Evolutionary conservation across 2,797 vertebrate species (phyloP).

Genomic region (Sebastes cheni): DNA sequence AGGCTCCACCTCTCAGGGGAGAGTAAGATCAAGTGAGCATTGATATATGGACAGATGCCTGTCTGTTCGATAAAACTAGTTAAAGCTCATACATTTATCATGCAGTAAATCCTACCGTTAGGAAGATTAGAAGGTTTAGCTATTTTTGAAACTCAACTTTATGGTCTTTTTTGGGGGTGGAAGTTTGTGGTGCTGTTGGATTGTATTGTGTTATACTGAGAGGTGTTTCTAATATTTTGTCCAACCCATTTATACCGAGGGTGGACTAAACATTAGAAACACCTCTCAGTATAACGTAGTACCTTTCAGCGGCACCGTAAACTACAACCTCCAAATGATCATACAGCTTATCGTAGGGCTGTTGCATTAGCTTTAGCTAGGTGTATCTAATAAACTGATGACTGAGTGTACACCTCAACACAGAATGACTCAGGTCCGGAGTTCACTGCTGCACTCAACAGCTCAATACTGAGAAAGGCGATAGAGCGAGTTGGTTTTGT

Average conservation of each 20-base stretch:
- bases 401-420: neutral
- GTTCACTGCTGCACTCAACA: constrained; percentile 3
- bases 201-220: neutral
- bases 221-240: neutral
- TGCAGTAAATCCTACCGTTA: neutral
- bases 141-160: neutral
- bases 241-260: neutral
- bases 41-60: neutral
- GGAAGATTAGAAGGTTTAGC: neutral
- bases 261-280: neutral
- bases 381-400: neutral
- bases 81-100: neutral
- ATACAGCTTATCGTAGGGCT: neutral
- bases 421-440: neutral
- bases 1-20: constrained; percentile 24
- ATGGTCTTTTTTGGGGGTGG: neutral
- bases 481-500: neutral
- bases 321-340: neutral
- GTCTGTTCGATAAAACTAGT: neutral
- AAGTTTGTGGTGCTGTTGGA: neutral
- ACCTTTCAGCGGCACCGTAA: neutral
- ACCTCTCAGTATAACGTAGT: neutral
- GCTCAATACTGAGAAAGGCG: neutral
- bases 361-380: neutral
- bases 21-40: neutral